Conservation (phyloP, 2,113 vertebrate species). For the Empidonax traillii region DNA sequence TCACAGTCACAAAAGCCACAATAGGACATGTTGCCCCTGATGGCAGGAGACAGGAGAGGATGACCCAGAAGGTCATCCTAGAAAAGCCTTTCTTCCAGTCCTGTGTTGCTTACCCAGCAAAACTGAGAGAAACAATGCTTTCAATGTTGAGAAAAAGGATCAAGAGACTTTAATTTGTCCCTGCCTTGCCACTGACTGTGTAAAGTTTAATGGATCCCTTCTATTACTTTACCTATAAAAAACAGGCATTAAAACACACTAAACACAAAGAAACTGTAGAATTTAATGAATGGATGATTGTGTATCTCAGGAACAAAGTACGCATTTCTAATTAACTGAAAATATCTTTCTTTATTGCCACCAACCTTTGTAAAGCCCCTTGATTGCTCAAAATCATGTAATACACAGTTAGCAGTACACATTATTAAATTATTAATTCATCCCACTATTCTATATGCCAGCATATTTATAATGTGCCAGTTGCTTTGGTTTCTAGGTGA, state of each 20-base stretch:
- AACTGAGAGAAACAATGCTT: constrained; percentile 1
- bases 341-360: not conserved
- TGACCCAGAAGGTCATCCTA: constrained; percentile 32
- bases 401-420: not conserved
- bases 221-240: not conserved
- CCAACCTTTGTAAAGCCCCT: not conserved
- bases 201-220: not conserved
- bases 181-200: not conserved
- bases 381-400: not conserved
- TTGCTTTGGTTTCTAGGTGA: constrained; percentile 16
- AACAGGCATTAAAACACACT: not conserved
- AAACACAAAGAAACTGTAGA: not conserved
- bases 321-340: constrained; percentile 7
- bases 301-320: not conserved
- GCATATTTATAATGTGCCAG: not conserved
- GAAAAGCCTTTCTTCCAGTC: constrained; percentile 15
- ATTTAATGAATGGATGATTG: not conserved
- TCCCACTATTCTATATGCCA: not conserved
- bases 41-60: constrained; percentile 6
- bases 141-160: not conserved
- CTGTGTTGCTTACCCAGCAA: not conserved
- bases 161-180: constrained; percentile 9
- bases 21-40: not conserved
- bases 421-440: constrained; percentile 30
- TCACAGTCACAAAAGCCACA: constrained; percentile 15